Evolutionary conservation across 2,113 vertebrate genomes (phyloP), one percentile per base, ranked within the genome.

Genomic region (Aegithalos caudatus): DNA sequence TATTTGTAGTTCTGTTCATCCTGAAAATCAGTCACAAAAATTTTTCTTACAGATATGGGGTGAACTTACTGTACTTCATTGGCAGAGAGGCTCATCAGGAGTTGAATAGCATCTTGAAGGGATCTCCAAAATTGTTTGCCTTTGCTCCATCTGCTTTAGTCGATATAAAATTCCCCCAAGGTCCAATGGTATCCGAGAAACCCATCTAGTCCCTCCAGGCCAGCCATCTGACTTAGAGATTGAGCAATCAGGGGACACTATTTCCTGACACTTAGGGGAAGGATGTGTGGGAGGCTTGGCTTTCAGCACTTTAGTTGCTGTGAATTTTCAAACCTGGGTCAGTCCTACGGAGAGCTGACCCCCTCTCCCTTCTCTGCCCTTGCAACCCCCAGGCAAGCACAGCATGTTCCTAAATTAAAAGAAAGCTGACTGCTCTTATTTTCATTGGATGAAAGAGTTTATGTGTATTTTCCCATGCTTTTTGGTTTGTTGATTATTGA

Each of bases 281-380:
- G 62, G 77, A 74, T 93, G 90, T 38, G 67, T 96, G 80, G 90
- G 85, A 91, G 80, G 57, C 67, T 88, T 97, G 84, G 90, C 86
- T 95, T 65, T 88, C 60, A 78, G 76, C 12, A 9, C 85, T 91
- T 90, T 57, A 92, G 76, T 54, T 93, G 61, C 54, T 92, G 88
- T 47, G 60, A 86, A 50, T 96, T 97, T 92, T 94, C 83, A 96
- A 94, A 94, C 90, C 72, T 92, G 47, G 84, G 79, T 95, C 92
- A 94, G 24, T 91, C 69, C 88, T 94, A 40, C 35, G 53, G 94
- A 95, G 85, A 93, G 64, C 62, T 96, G 65, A 92, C 57, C 77
- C 24, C 72, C 78, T 92, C 35, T 88, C 20, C 29, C 48, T 76
- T 81, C 61, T n/a, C 44, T 93, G 53, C 37, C 45, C 79, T 42